Conservation (phyloP, 2,113 vertebrate species). For the Pteruthius melanotis region DNA sequence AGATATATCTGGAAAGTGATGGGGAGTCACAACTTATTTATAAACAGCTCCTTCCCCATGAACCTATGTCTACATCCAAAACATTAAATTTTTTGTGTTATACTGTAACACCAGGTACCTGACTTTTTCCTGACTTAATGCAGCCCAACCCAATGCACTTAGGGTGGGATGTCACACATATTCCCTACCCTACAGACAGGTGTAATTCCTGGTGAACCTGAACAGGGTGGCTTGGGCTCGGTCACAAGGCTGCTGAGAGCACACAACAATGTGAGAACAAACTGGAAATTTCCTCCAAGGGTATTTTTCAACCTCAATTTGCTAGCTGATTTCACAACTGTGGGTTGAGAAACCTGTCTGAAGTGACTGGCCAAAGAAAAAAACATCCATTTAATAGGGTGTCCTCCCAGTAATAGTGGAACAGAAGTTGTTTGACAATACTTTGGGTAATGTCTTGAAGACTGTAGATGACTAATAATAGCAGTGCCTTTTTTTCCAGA, state of each 20-base stretch:
- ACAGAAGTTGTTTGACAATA: slow-evolving; percentile 34
- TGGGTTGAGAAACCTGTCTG: not conserved
- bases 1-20: not conserved
- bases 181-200: not conserved
- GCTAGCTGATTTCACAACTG: not conserved
- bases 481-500: not conserved
- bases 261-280: not conserved
- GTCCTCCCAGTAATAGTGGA: not conserved
- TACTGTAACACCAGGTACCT: not conserved
- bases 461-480: slow-evolving; percentile 39
- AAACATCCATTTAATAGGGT: not conserved
- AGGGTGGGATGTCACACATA: not conserved
- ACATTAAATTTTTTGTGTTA: not conserved
- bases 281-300: not conserved
- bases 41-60: not conserved
- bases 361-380: not conserved
- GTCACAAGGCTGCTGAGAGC: not conserved
- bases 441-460: slow-evolving; percentile 10
- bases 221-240: not conserved
- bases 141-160: not conserved
- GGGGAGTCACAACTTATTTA: not conserved
- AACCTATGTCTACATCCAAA: not conserved
- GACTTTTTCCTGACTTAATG: not conserved
- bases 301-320: not conserved
- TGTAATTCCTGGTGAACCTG: not conserved